A percentile compares a stretch with the other conserved stretches of the same genome.
Evolutionary conservation across 2,888 invertebrate species (phyloP).

Genomic region (Pterostichus madidus): DNA sequence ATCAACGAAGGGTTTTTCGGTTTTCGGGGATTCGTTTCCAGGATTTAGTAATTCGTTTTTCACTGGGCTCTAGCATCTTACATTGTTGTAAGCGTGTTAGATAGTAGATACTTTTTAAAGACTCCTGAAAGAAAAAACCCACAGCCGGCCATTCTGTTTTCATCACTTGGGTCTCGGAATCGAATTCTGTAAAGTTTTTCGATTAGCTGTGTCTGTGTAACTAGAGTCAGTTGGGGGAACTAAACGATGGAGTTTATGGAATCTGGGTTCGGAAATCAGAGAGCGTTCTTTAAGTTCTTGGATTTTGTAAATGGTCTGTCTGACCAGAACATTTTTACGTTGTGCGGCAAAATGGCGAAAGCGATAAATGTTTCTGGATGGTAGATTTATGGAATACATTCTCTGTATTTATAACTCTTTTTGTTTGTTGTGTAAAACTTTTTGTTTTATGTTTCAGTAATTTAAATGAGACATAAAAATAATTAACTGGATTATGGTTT

Average conservation of each 20-base stretch:
- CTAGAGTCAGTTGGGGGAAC: neutral
- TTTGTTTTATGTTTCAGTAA: neutral
- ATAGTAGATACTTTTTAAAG: constrained; percentile 1
- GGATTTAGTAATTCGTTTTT: neutral
- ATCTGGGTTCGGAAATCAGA: constrained; percentile 12
- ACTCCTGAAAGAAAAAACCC: constrained; percentile 17
- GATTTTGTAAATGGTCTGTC: constrained; percentile 26
- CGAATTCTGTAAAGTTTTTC: constrained; percentile 44
- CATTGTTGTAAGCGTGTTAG: neutral
- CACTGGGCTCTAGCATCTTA: constrained; percentile 20
- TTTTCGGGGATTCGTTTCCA: neutral
- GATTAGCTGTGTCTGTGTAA: constrained; percentile 35
- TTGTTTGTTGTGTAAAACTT: neutral
- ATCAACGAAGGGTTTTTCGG: constrained; percentile 27
- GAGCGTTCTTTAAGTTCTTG: neutral
- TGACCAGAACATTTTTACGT: constrained; percentile 7
- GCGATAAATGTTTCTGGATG: constrained; percentile 19
- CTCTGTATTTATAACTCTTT: too few species aligned
- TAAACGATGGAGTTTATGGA: constrained; percentile 20
- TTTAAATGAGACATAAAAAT: too few species aligned
- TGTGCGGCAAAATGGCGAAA: neutral
- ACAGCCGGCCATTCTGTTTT: constrained; percentile 26
- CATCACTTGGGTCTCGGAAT: constrained; percentile 27
- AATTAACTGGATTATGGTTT: too few species aligned
- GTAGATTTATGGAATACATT: constrained; percentile 6